Evolutionary conservation across 2,113 vertebrate species (phyloP).

Genomic region (Nematolebias whitei): DNA sequence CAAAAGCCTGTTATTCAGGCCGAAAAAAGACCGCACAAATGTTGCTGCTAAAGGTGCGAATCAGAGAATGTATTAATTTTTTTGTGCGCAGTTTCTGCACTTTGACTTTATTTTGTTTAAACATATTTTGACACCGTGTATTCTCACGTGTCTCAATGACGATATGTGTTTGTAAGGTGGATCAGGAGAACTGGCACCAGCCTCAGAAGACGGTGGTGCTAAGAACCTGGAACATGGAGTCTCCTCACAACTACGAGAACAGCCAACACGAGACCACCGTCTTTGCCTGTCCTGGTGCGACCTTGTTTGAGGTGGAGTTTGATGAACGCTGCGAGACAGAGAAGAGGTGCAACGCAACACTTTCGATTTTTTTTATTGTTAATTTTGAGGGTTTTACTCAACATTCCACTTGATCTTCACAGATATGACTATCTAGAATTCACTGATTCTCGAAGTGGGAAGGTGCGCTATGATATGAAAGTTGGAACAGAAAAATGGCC

Average conservation of each 20-base stretch:
- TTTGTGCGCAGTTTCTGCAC: background rate
- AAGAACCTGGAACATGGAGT: constrained; percentile 93
- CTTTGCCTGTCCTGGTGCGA: constrained; percentile 92
- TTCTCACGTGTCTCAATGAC: background rate
- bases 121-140: background rate
- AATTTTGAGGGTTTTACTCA: background rate
- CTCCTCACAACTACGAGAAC: constrained; percentile 95
- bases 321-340: constrained; percentile 97
- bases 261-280: constrained; percentile 92
- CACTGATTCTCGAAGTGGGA: constrained; percentile 93
- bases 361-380: background rate
- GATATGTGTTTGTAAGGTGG: constrained; percentile 72
- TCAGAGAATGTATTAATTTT: too few relatives aligned
- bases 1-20: too few relatives aligned
- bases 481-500: constrained; percentile 98
- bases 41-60: too few relatives aligned
- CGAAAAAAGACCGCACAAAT: too few relatives aligned
- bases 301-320: constrained; percentile 95
- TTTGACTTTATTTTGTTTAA: too few relatives aligned
- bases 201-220: constrained; percentile 91
- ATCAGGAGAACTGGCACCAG: constrained; percentile 88
- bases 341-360: constrained; percentile 81
- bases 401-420: constrained; percentile 10
- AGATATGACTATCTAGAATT: constrained; percentile 99
- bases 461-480: constrained; percentile 95